phyloP scores from a whole-genome alignment of 92 coral and sea anemone species.

The Plumapathes pennacea region DNA sequence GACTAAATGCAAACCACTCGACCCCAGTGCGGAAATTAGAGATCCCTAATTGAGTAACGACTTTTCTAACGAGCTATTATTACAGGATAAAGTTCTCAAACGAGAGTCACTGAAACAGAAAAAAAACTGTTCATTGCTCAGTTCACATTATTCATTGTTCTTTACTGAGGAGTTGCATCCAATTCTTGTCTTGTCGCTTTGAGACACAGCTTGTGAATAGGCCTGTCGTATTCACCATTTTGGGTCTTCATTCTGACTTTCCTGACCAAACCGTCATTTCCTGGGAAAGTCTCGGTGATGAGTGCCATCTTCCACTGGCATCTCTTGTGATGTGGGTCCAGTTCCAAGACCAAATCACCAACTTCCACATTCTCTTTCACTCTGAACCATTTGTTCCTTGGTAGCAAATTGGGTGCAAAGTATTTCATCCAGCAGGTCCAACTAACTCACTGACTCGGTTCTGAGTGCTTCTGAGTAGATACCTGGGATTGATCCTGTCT shows the following conservation, averaged over 20 bases:
- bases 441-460: slow-evolving; percentile 15
- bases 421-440: slow-evolving; percentile 36
- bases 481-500: slow-evolving; percentile 20
- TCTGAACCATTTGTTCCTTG: slow-evolving; percentile 44
- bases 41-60: slow-evolving; percentile 37
- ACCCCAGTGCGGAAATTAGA: slow-evolving; percentile 52
- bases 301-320: slow-evolving; percentile 53
- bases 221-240: slow-evolving; percentile 52
- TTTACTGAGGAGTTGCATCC: background rate
- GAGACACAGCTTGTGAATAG: slow-evolving; percentile 51
- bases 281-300: slow-evolving; percentile 43
- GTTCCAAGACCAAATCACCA: slow-evolving; percentile 46
- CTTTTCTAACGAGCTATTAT: no score
- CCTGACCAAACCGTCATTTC: slow-evolving; percentile 49
- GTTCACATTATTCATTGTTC: background rate
- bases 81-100: no score
- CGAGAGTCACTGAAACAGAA: background rate
- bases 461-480: slow-evolving; percentile 21
- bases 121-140: background rate
- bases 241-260: slow-evolving; percentile 50
- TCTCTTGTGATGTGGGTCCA: slow-evolving; percentile 33
- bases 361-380: slow-evolving; percentile 46
- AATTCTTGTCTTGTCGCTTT: slow-evolving; percentile 31
- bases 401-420: slow-evolving; percentile 45
- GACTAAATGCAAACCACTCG: slow-evolving; percentile 38